Conservation (phyloP, 2,888 invertebrate genomes). For the Rhamnusium bicolor region DNA sequence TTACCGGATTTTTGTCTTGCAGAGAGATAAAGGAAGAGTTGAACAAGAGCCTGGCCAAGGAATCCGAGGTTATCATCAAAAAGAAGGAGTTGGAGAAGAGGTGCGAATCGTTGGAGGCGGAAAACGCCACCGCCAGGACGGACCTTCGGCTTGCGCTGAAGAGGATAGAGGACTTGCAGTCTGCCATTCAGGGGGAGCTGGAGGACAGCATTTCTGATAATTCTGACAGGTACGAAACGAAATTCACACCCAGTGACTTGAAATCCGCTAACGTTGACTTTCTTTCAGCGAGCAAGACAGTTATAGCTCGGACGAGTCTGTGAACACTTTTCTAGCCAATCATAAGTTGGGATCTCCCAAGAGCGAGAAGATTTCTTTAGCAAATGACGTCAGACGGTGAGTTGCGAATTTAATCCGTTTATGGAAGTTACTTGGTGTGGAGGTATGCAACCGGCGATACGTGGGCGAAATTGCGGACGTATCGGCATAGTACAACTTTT, state of each 20-base stretch:
- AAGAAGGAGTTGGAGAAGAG: constrained; percentile 85
- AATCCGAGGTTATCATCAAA: constrained; percentile 83
- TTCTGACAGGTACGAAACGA: constrained; percentile 75
- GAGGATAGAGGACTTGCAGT: constrained; percentile 92
- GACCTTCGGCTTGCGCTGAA: constrained; percentile 92
- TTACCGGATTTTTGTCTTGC: constrained; percentile 42
- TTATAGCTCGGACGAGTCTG: constrained; percentile 79
- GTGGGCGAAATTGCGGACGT: no score
- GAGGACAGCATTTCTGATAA: constrained; percentile 79
- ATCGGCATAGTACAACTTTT: no score
- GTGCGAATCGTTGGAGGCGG: constrained; percentile 80
- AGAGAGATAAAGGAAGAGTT: constrained; percentile 88
- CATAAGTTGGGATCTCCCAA: constrained; percentile 71
- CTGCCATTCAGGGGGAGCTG: constrained; percentile 91
- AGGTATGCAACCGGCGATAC: no score
- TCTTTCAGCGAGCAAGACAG: constrained; percentile 76
- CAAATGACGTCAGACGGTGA: constrained; percentile 57
- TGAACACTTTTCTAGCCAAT: constrained; percentile 77
- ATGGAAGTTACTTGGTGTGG: no score
- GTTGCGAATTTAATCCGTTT: not conserved
- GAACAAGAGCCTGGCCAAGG: constrained; percentile 79
- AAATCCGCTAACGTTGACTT: not conserved
- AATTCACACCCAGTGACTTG: not conserved
- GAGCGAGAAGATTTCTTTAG: constrained; percentile 48
- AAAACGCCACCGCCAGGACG: constrained; percentile 80